phyloP scores from a whole-genome alignment of 1,140 invertebrate genomes.

The Rhynchophorus ferrugineus region DNA sequence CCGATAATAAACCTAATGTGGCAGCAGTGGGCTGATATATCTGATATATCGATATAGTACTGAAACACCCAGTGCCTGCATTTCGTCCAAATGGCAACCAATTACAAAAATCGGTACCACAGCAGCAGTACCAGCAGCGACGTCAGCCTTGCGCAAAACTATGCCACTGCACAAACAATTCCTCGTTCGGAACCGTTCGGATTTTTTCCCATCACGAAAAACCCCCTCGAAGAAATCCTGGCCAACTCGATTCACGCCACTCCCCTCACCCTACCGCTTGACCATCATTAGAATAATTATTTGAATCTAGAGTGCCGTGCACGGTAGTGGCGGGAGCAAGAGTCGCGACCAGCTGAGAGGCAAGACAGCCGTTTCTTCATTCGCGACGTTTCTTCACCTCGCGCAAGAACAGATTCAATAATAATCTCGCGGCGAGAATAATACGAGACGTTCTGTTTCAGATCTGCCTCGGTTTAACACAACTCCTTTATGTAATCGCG shows the following conservation, averaged over 20 bases:
- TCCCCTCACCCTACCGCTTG: slow-evolving; percentile 21
- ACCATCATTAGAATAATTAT: slow-evolving; percentile 26
- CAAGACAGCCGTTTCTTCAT: slow-evolving; percentile 20
- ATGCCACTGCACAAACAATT: not conserved
- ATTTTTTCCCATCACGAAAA: not conserved
- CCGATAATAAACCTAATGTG: no score
- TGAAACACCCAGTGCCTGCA: no score
- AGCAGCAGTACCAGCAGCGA: no score
- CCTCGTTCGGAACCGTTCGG: not conserved
- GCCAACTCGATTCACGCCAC: slow-evolving; percentile 16
- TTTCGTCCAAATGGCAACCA: no score
- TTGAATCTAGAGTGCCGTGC: slow-evolving; percentile 15
- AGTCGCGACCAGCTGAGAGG: slow-evolving; percentile 19
- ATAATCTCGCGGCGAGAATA: not conserved
- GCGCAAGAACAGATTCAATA: slow-evolving; percentile 13
- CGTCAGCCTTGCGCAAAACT: no score
- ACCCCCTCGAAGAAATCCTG: slow-evolving; percentile 8
- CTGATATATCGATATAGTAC: no score
- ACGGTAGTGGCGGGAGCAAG: slow-evolving; percentile 22
- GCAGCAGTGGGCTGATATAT: no score
- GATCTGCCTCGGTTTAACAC: not conserved
- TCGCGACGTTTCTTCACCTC: slow-evolving; percentile 21
- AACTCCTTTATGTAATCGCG: no score
- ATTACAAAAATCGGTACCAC: no score
- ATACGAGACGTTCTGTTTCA: slow-evolving; percentile 4